Percentiles rank a stretch among this genome's conserved stretches.
Evolutionary conservation across 2,888 invertebrate genomes (phyloP).

Genomic region (Cylloceria caligata): DNA sequence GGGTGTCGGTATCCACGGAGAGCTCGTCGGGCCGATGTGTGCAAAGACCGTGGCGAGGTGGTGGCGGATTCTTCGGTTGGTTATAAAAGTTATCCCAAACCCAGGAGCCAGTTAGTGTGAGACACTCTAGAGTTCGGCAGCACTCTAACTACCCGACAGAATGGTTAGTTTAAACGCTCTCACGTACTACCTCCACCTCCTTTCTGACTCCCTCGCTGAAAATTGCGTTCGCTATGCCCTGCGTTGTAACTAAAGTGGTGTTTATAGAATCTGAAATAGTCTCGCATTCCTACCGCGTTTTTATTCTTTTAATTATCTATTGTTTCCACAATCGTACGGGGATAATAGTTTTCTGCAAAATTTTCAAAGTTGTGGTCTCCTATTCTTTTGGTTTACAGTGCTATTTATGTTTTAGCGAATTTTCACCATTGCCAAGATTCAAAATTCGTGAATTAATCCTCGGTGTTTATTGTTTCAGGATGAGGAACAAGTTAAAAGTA

Average conservation of each 20-base stretch:
- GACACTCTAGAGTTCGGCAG: conserved; percentile 69
- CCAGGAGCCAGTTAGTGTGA: conserved; percentile 75
- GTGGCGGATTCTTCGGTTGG: conserved; percentile 73
- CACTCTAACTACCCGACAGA: conserved; percentile 60
- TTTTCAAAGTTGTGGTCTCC: background rate
- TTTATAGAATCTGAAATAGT: conserved; percentile 20
- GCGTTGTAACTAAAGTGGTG: conserved; percentile 19
- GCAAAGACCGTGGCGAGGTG: conserved; percentile 62
- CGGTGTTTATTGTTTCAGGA: conserved; percentile 78
- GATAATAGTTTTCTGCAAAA: background rate
- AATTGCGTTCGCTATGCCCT: background rate
- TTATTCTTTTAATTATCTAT: conserved; percentile 16
- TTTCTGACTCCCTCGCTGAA: background rate
- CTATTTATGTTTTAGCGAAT: background rate
- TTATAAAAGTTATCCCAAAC: conserved; percentile 81
- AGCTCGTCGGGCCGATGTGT: conserved; percentile 38
- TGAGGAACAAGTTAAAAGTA: conserved; percentile 80
- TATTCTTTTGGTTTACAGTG: background rate
- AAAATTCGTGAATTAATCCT: conserved; percentile 46
- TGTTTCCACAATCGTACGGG: background rate
- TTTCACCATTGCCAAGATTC: background rate
- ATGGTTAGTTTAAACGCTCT: conserved; percentile 66
- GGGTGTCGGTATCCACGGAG: conserved; percentile 22
- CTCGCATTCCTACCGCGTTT: conserved; percentile 28
- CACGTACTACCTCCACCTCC: conserved; percentile 1